Conservation (phyloP, 2,888 invertebrate species). For the Noctuana brunneofusca region DNA sequence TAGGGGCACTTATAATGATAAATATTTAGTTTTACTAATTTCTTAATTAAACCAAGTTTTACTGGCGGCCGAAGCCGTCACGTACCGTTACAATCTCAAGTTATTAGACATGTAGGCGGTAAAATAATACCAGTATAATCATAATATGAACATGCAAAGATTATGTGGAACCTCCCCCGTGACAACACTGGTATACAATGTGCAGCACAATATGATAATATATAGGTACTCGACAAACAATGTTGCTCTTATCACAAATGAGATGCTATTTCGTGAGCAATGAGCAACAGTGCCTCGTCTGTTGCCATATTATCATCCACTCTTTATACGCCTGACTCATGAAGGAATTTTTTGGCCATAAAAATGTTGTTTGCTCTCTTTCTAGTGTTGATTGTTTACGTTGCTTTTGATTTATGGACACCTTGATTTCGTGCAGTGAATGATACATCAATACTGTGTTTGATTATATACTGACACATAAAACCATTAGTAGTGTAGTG, state of each 20-base stretch:
- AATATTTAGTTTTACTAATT: not conserved
- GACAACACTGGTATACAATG: not conserved
- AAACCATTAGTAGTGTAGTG: not conserved
- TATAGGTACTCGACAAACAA: slow-evolving; percentile 11
- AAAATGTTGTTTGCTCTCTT: slow-evolving; percentile 41
- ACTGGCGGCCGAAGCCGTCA: not conserved
- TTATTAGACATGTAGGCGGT: not conserved
- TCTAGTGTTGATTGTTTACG: slow-evolving; percentile 42
- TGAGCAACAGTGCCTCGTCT: not conserved
- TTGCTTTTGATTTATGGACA: slow-evolving; percentile 51
- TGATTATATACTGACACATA: not conserved
- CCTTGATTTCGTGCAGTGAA: not conserved
- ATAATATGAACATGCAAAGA: slow-evolving; percentile 7
- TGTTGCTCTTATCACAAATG: not conserved
- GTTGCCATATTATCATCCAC: not conserved
- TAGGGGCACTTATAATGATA: not conserved
- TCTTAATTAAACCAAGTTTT: too few species aligned
- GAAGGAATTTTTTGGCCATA: slow-evolving; percentile 45
- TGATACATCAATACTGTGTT: not conserved
- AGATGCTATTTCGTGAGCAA: not conserved
- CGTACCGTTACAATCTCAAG: not conserved
- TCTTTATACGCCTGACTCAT: slow-evolving; percentile 35
- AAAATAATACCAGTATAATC: not conserved
- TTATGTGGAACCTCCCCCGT: slow-evolving; percentile 21
- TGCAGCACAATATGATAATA: too few species aligned